Conservation (phyloP, 2,113 vertebrate genomes). For the Orientallactaga bullata region DNA sequence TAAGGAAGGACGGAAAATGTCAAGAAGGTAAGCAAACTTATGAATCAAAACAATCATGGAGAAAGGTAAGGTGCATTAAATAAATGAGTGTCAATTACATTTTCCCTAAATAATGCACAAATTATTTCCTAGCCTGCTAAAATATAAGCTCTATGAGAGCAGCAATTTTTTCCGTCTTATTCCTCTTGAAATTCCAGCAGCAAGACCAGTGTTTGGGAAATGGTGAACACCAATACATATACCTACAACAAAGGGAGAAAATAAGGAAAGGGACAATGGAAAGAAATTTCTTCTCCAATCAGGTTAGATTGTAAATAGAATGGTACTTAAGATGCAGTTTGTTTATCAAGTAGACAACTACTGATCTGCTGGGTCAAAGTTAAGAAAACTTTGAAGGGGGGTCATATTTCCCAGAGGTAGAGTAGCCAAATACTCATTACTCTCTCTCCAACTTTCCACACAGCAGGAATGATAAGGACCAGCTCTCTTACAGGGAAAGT, state of each 20-base stretch:
- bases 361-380: neutral
- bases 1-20: constrained; percentile 31
- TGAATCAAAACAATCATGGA: constrained; percentile 18
- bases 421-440: neutral
- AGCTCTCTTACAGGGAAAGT: neutral
- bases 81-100: neutral
- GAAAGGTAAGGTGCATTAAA: constrained; percentile 4
- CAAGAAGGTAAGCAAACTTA: constrained; percentile 23
- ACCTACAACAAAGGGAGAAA: neutral
- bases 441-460: neutral
- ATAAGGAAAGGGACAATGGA: neutral
- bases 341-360: neutral
- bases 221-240: neutral
- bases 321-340: neutral
- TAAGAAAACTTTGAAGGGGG: neutral
- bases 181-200: neutral
- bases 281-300: constrained; percentile 28
- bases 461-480: neutral
- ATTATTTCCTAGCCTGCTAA: neutral
- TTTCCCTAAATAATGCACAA: constrained; percentile 29
- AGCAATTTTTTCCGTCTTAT: constrained; percentile 37
- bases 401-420: neutral
- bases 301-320: constrained; percentile 14
- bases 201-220: constrained; percentile 10
- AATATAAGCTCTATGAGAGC: constrained; percentile 3